Evolutionary conservation across 2,797 vertebrate genomes (phyloP), one percentile per base, ranked within the genome.

Genomic region (Takifugu rubripes): DNA sequence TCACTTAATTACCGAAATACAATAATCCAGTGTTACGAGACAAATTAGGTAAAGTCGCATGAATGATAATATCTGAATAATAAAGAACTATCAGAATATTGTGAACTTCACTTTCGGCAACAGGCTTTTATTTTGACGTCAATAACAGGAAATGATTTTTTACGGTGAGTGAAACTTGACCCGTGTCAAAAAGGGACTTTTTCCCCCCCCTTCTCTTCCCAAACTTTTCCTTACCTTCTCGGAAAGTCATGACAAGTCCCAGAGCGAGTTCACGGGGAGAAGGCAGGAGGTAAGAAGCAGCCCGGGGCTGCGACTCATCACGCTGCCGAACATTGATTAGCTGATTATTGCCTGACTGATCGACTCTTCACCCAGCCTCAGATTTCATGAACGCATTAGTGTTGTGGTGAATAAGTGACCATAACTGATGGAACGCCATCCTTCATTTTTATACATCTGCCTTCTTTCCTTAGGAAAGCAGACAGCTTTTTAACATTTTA

Each of bases 261-360:
- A 80, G 68, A 70, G 79, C 58, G 73, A 44, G 73, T 56, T 62
- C 31, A 66, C 64, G 52, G 64, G 68, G 52, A 56, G 47, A 44
- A 61, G 72, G 57, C 64, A 70, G 42, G 66, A 87, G 88, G 88
- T 89, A 88, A 83, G 87, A 42, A 2, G 25, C 52, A 45, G 45
- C 25, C 57, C 5, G 17, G 46, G 26, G 54, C 6, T 66, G 60
- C 59, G 49, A 62, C 75, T n/a, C 10, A 1, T 54, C 1, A 11
- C 48, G 3, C 46, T 50, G 11, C 29, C 40, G 1, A 6, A 42
- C 6, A 29, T 54, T 16, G 63, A 74, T 77, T 29, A 66, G 17
- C 2, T 43, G n/a, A 55, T 72, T 56, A 50, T 46, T 47, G 31
- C 3, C 27, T 9, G 42, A 49, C 16, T 54, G 43, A 50, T 56